Base-by-base conservation (phyloP, 2,797 vertebrate species). In the Pangasius djambal region DNA sequence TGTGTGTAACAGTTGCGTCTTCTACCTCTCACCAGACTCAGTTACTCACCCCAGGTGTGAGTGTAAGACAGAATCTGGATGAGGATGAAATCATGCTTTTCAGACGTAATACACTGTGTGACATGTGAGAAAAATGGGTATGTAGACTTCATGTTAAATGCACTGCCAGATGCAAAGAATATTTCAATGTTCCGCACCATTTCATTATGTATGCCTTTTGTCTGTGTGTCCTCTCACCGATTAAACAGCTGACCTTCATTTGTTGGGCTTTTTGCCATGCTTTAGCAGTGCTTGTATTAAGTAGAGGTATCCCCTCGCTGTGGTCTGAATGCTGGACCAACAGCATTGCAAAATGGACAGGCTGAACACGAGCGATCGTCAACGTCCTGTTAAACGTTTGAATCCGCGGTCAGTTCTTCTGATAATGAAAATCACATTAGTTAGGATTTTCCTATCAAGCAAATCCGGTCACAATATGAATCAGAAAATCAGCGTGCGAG, bases 301-400 rank as follows among this genome's bases (percentile, higher is more conserved):
- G 13, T 10, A 6, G 40, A 13, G 31, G 55, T 22, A 81, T 7
- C 18, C 12, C 20, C 34, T 63, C 34, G 40, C 7, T 15, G 22
- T 40, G n/a, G 34, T 61, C 57, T 28, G 81, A 88, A 79, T 20
- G 37, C 63, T 72, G 57, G 77, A 86, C 81, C 69, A 86, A 90
- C 90, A 88, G 74, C 59, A 91, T 89, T 55, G 83, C 2, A 63
- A 83, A 89, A 89, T 67, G 48, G 57, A 88, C 85, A 13, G 67
- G 40, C 34, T 44, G 44, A 92, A 89, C 28, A 70, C 40, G 74
- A 67, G 83, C 77, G 79, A 79, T 90, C 86, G 63, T 75, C 10
- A 44, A 12, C 0, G 90, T 92, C 88, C 55, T 65, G 88, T 90
- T 92, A 90, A 78, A 70, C 20, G 22, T 74, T 87, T 63, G 48